phyloP scores from a whole-genome alignment of 2,797 vertebrate genomes.

The Epinephelus awoara region DNA sequence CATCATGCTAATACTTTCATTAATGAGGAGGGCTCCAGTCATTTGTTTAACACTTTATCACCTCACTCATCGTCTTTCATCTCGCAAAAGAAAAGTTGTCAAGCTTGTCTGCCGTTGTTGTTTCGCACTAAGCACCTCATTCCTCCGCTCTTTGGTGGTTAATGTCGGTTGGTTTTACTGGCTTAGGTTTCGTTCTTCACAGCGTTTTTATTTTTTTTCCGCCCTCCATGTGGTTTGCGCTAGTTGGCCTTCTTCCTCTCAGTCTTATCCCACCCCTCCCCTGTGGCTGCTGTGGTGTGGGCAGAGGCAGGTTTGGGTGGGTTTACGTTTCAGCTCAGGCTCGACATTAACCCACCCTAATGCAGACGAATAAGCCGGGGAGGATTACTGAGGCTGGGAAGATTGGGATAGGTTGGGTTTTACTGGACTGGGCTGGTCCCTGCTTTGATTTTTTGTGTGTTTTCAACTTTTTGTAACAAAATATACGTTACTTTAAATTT shows the following conservation, averaged over 20 bases:
- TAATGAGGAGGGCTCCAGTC: not conserved
- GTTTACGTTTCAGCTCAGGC: constrained; percentile 60
- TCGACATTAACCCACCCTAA: constrained; percentile 46
- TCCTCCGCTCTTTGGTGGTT: constrained; percentile 31
- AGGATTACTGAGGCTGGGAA: constrained; percentile 49
- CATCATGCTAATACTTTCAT: not conserved
- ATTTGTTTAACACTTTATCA: not conserved
- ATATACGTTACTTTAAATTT: not conserved
- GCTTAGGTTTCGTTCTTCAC: constrained; percentile 41
- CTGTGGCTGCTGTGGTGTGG: constrained; percentile 66
- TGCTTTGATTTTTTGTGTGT: not conserved
- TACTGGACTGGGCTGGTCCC: constrained; percentile 2
- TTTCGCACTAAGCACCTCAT: constrained; percentile 18
- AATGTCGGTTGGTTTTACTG: constrained; percentile 43
- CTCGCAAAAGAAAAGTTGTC: constrained; percentile 2
- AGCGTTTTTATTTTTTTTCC: not conserved
- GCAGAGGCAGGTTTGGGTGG: constrained; percentile 64
- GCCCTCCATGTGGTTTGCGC: constrained; percentile 50
- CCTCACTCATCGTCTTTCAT: not conserved
- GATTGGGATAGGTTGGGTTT: constrained; percentile 28
- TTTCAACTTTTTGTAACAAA: not conserved
- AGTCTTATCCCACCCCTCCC: constrained; percentile 52
- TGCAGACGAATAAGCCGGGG: constrained; percentile 45
- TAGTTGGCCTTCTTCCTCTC: constrained; percentile 44
- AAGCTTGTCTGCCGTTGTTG: not conserved